phyloP scores from a whole-genome alignment of 2,797 vertebrate genomes.

The Pygocentrus nattereri region DNA sequence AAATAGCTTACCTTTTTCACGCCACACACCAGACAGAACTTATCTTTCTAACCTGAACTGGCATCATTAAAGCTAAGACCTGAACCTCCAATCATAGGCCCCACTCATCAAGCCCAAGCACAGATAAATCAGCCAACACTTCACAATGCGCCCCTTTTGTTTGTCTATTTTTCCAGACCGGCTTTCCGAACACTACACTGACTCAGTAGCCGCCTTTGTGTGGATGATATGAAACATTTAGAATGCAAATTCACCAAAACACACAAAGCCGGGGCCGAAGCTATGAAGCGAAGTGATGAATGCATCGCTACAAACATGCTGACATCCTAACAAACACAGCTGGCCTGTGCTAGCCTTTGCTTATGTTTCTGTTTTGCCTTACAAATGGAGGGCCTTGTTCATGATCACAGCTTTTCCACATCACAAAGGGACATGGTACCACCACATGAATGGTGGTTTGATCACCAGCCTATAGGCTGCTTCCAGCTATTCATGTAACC shows the following conservation, averaged over 20 bases:
- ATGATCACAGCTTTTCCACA: conserved; percentile 35
- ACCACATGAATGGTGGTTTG: conserved; percentile 45
- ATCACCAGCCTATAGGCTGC: conserved; percentile 3
- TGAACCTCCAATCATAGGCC: conserved; percentile 19
- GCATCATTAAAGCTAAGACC: not conserved
- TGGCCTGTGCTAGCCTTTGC: conserved; percentile 41
- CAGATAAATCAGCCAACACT: conserved; percentile 40
- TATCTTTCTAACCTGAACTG: not conserved
- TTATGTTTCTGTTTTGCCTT: conserved; percentile 58
- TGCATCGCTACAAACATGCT: conserved; percentile 58
- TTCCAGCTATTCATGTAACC: conserved; percentile 14
- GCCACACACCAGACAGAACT: not conserved
- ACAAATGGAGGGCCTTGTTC: conserved; percentile 57
- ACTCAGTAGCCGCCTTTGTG: conserved; percentile 47
- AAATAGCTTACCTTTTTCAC: not conserved
- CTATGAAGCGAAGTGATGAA: conserved; percentile 51
- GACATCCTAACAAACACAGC: conserved; percentile 64
- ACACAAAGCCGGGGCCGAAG: conserved; percentile 51
- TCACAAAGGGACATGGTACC: conserved; percentile 41
- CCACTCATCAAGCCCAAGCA: conserved; percentile 30
- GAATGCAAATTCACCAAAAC: conserved; percentile 66
- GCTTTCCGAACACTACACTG: conserved; percentile 27
- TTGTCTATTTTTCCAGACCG: conserved; percentile 31
- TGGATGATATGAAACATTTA: conserved; percentile 63
- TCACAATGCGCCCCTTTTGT: conserved; percentile 35